Evolutionary conservation across 2,888 invertebrate genomes (phyloP), one percentile per base, ranked within the genome.

Genomic region (Melanchra persicariae): DNA sequence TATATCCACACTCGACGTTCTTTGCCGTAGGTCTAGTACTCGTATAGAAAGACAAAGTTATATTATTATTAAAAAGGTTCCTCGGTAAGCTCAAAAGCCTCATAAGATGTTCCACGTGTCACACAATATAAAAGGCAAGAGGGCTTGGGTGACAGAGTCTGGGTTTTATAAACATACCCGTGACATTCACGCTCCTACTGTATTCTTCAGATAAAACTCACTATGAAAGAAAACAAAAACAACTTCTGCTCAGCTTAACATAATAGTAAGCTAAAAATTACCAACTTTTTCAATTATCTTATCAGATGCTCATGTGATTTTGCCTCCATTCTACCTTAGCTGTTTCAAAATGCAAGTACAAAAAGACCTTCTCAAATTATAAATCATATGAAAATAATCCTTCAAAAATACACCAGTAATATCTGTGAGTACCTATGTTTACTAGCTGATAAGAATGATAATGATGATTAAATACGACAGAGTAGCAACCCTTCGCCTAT

Each of bases 1-100:
- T 92, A 91, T 91, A 83, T 87, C 77, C 85, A 72, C 81, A 86
- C 87, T 85, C 88, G 87, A 89, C 86, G 78, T 74, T 87, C 84
- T 86, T 88, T 85, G 81, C 77, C 85, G 70, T 79, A 61, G 79
- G 82, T 88, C 80, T 85, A 84, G 79, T 83, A 79, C 71, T 74
- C 60, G 66, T 65, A 72, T 47, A 60, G 61, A 66, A 70, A 74
- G 61, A 74, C 67, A 65, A 80, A 63, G 75, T 70, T 70, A 74
- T 70, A 62, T 76, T 79, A 51, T 45, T 72, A 74, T 61, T 54
- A 75, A 71, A 73, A 81, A 52, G 60, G 57, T 70, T 70, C 45
- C 71, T 51, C 45, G 60, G 55, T 61, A 65, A 74, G 62, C 68
- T 62, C 19, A 40, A 64, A 65, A 70, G 34, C 43, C 49, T 57